These are phyloP conservation scores for Colletes collaris DNA, from an alignment of 2,888 invertebrate genomes.

Conservation along the genomic window DNA sequence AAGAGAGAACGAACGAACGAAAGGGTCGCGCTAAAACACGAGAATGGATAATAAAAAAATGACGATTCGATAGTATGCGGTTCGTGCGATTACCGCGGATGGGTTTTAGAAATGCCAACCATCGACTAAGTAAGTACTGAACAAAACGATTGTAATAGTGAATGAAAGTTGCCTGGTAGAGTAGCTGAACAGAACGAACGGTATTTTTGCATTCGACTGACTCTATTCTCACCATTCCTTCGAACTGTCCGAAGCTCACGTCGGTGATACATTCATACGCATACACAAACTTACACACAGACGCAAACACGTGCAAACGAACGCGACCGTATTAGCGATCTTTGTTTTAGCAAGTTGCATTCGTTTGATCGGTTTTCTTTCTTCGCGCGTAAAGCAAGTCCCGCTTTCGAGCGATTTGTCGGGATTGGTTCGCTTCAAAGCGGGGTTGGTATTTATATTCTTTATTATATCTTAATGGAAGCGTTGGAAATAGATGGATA, in stretches of 20 bases:
- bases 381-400: background rate
- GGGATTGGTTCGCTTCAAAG: no score
- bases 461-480: no score
- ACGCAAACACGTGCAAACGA: background rate
- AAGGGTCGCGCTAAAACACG: conserved; percentile 5
- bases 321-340: conserved; percentile 45
- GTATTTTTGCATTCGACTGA: conserved; percentile 56
- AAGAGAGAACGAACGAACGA: background rate
- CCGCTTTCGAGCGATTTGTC: background rate
- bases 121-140: conserved; percentile 72
- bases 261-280: background rate
- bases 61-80: conserved; percentile 32
- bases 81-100: conserved; percentile 55
- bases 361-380: conserved; percentile 36
- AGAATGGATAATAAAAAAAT: conserved; percentile 6
- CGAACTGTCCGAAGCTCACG: conserved; percentile 49
- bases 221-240: conserved; percentile 53
- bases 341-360: conserved; percentile 48
- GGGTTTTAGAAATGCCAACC: conserved; percentile 58
- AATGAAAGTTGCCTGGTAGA: conserved; percentile 77
- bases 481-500: no score
- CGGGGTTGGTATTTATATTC: no score
- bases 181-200: conserved; percentile 70
- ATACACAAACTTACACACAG: conserved; percentile 9
- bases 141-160: conserved; percentile 74